phyloP scores from a whole-genome alignment of 2,888 invertebrate species.

The Thymelicus lineola region DNA sequence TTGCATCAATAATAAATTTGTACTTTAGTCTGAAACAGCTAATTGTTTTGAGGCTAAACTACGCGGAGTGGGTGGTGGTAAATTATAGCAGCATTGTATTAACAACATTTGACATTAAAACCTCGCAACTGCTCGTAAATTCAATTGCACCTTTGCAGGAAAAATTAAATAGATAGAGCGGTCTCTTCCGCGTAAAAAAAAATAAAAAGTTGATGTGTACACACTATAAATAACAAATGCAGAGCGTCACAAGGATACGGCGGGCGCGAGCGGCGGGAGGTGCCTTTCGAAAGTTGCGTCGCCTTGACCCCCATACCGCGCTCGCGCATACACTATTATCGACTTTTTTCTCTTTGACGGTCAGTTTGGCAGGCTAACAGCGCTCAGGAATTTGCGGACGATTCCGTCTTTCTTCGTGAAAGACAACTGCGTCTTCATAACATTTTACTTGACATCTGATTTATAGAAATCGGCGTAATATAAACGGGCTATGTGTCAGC shows the following conservation, averaged over 20 bases:
- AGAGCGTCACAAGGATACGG: conserved; percentile 43
- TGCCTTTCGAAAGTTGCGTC: conserved; percentile 72
- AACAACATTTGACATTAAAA: conserved; percentile 41
- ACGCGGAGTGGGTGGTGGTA: no score
- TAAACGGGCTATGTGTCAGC: no score
- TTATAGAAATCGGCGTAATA: background rate
- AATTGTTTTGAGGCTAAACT: no score
- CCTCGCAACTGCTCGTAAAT: conserved; percentile 40
- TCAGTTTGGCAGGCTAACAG: conserved; percentile 34
- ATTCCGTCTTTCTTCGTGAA: conserved; percentile 22
- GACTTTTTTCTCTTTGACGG: conserved; percentile 35
- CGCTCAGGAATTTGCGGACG: conserved; percentile 28
- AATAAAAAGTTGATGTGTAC: conserved; percentile 39
- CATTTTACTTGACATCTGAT: background rate
- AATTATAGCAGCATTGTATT: conserved; percentile 21
- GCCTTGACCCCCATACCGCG: conserved; percentile 74
- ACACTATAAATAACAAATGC: conserved; percentile 51
- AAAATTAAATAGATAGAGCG: conserved; percentile 39
- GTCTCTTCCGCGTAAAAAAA: conserved; percentile 50
- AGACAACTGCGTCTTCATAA: background rate
- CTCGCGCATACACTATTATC: conserved; percentile 54
- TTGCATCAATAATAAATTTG: no score
- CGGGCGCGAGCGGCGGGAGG: conserved; percentile 41
- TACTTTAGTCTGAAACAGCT: no score
- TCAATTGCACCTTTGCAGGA: conserved; percentile 34